Base-by-base conservation (phyloP, 2,113 vertebrate genomes). In the Phylloscopus whistleri region DNA sequence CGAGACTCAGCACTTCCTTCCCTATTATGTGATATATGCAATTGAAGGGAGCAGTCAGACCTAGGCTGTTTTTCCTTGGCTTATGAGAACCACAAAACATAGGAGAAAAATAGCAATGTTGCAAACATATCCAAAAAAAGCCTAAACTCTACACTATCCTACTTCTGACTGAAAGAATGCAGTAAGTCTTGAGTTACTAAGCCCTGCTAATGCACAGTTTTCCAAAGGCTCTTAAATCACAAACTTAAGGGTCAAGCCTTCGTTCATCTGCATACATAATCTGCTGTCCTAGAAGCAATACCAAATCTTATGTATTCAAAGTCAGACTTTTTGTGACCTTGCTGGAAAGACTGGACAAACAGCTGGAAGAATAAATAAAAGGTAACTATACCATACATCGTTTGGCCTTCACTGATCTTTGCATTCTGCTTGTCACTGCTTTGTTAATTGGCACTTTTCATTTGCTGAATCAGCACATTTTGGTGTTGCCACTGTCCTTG, bases 301-400 rank as follows among this genome's bases (percentile, higher is more conserved):
- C 22, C 39, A 53, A 51, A 58, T 70, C 55, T 77, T 77, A 49
- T 1, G 1, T 44, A 77, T 74, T 83, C 72, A 11, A 77, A 80
- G 52, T 69, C 39, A 19, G 24, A 30, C 11, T 74, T 91, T 23
- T 33, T 69, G 63, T 67, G 51, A 86, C 63, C 59, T 70, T 90
- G 21, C 73, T 95, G 79, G 73, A 77, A 91, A 83, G 78, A 85
- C 62, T 77, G 59, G 75, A 73, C 33, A 80, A 94, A 58, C 43
- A 93, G 41, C 85, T 95, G 82, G 64, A 88, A 84, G 48, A 94
- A 70, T 52, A 81, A 96, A 90, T 83, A 53, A 69, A 83, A 88
- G 18, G 43, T 70, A 55, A 69, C 43, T 62, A 1, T 44, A 28
- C 44, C 33, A 3, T 67, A 30, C 3, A 0, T 87, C 3, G 5